Evolutionary conservation across 2,797 vertebrate genomes (phyloP).

Genomic region (Gila robusta): DNA sequence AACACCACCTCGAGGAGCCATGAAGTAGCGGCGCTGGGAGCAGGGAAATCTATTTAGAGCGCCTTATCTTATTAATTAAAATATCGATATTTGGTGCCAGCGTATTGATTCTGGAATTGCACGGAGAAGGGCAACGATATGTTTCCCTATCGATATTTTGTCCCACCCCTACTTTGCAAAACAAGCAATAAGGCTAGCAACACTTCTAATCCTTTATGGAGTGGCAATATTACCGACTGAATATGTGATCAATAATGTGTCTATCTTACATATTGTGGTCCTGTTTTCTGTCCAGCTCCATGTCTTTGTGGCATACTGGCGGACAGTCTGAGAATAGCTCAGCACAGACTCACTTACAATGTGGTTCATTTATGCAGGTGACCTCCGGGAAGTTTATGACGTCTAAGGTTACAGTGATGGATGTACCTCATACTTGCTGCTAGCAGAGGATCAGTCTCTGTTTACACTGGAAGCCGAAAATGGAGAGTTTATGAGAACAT

Average conservation of each 20-base stretch:
- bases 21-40: no score
- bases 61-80: no score
- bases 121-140: no score
- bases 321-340: background rate
- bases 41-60: no score
- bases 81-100: no score
- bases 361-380: conserved; percentile 27
- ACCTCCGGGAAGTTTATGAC: conserved; percentile 35
- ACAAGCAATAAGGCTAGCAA: background rate
- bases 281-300: conserved; percentile 18
- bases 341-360: conserved; percentile 6
- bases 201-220: background rate
- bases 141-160: no score
- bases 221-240: background rate
- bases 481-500: conserved; percentile 52
- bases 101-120: no score
- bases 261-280: background rate
- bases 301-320: conserved; percentile 4
- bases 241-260: background rate
- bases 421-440: conserved; percentile 29
- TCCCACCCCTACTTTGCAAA: background rate
- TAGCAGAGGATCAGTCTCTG: conserved; percentile 30
- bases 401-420: conserved; percentile 45
- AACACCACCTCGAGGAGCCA: no score
- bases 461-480: conserved; percentile 54